Evolutionary conservation across 2,888 invertebrate genomes (phyloP), one percentile per base, ranked within the genome.

Genomic region (Pegoplata infirma): DNA sequence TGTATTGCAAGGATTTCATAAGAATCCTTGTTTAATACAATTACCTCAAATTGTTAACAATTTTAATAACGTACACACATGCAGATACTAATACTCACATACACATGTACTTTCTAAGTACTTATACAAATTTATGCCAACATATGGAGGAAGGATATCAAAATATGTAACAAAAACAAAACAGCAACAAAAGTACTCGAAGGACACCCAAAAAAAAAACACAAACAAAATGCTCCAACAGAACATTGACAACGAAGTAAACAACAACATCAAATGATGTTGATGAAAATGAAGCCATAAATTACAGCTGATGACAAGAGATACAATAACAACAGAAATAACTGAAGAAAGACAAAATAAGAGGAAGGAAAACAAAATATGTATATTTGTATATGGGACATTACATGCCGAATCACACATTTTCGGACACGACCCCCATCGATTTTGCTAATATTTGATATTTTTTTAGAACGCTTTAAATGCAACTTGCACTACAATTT

Each of bases 201-300:
- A 59, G 5, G 2, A 14, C 21, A 8, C 10, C 25, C 0, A 14
- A 0, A 21, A 10, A 12, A 53, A 12, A 25, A 46, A 55, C 55
- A 46, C 19, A 59, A 47, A 23, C n/a, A n/a, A n/a, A 61, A 32
- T 63, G 19, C 53, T 63, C n/a, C n/a, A 59, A 10, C 14, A 46
- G 46, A 55, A 47, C 59, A 55, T 1, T 28, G 53, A 21, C n/a
- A n/a, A n/a, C 16, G 16, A 63, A 63, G 61, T 63, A 47, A 71
- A 71, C 61, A 63, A 32, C 36, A 71, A 32, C 36, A 71, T 46
- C 55, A 25, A 71, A 63, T 47, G 55, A 63, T 61, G 63, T 56
- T 71, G 71, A 71, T 71, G 63, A 56, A 61, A 71, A 71, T 63
- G 53, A 71, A 71, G 71, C 55, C 61, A 71, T 71, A 71, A 71